Percentiles rank a stretch among this genome's conserved stretches.
Conservation (phyloP, 2,797 vertebrate genomes). For the Poeciliopsis turneri region DNA sequence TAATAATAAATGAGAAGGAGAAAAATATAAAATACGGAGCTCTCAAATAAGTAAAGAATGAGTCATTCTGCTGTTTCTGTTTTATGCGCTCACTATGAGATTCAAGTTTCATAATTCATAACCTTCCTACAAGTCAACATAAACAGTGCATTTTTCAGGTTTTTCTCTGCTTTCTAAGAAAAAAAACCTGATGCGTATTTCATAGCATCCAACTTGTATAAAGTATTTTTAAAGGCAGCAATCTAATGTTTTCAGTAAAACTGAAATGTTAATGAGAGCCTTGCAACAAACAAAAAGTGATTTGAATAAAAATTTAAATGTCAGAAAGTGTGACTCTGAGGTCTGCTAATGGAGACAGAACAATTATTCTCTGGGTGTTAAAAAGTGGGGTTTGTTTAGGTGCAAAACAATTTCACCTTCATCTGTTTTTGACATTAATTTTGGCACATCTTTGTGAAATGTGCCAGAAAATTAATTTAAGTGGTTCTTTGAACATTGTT, state of each 20-base stretch:
- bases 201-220: neutral
- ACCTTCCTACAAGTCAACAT: neutral
- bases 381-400: neutral
- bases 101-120: neutral
- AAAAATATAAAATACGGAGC: neutral
- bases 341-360: neutral
- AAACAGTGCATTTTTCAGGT: neutral
- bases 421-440: slow-evolving; percentile 1
- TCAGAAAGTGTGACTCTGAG: neutral
- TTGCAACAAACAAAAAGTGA: neutral
- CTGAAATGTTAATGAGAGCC: neutral
- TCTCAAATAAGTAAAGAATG: neutral
- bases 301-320: neutral
- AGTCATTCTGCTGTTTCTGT: neutral
- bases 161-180: neutral
- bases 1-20: neutral
- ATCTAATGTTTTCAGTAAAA: neutral
- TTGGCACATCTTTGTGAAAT: neutral
- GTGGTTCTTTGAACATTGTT: neutral
- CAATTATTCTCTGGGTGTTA: neutral
- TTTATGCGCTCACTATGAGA: neutral
- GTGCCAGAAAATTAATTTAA: neutral
- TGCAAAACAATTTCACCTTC: neutral
- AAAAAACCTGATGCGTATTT: neutral
- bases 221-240: neutral